Evolutionary conservation across 2,888 invertebrate species (phyloP), one percentile per base, ranked within the genome.

Genomic region (Torymus aiolomorphi): DNA sequence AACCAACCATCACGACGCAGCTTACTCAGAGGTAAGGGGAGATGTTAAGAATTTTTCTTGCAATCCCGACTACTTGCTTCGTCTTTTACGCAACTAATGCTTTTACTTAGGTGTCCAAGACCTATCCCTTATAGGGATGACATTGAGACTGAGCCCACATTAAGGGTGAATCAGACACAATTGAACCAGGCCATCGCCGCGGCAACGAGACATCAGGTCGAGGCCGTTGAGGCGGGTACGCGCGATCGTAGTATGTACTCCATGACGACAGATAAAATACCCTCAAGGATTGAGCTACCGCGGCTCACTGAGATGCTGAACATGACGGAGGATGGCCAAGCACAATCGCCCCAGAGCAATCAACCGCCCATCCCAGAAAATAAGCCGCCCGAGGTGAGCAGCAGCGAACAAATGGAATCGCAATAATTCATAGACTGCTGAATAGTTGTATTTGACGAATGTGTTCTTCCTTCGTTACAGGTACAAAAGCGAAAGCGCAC

Each of bases 1-100:
- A 82, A 16, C 24, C 20, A 10, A 82, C 82, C 13, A 70, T 65
- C 0, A 80, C 82, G 0, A 59, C 79, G 5, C 82, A 82, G 24
- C 14, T 82, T 0, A 81, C 82, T 11, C 73, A 80, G 20, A 81
- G 65, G 80, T 78, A 14, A 59, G 3, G 14, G 16, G 56, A 67
- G 10, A 20, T 42, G 20, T 42, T 42, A 13, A 18, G 14, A 52
- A n/a, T 16, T 61, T 42, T 11, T 73, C 80, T 59, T 14, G 51
- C 57, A 78, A 42, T 5, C 8, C 42, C 8, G 42, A 42, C 42
- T 42, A 8, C 42, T 42, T 5, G 42, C 8, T 42, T 42, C 0
- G 8, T 8, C 42, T 5, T 42, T 42, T 42, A 42, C 8, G 1
- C 42, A 42, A 42, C 8, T 42, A 42, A 42, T 42, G 42, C 42